Evolutionary conservation across 1,140 invertebrate species (phyloP), one percentile per base, ranked within the genome.

Genomic region (Atta colombica): DNA sequence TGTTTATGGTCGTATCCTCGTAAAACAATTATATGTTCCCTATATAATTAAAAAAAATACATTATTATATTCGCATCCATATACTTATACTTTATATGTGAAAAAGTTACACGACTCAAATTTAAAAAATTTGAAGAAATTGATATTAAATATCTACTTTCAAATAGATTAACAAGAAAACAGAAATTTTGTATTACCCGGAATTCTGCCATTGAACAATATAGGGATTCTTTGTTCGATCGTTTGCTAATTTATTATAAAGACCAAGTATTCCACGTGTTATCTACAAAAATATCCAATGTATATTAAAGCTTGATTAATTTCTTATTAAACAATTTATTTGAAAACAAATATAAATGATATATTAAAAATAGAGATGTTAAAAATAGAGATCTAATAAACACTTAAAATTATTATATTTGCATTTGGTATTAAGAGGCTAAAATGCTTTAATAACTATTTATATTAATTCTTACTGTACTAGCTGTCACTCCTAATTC

Each of bases 1-100:
- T 94, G 93, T 3, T 88, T 91, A 51, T 93, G 92, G 89, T 93
- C 69, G 6, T 86, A 90, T 58, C 92, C 93, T 39, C 77, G 85
- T 2, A 94, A 66, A n/a, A 94, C 61, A 2, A 91, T 39, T 71
- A 94, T 88, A 49, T 77, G 89, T 68, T 90, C 85, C 8, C 93
- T 94, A 55, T 39, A 14, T 60, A 63, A 60, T 60, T 58, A 7
- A 53, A 69, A 2, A 58, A 31, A 39, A 8, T 35, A 55, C 2
- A 7, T 60, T 65, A 65, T 45, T 0, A 10, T 8, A 53, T 51
- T 66, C 10, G 39, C 7, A 55, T 53, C 16, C 21, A 35, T 21
- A 28, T 35, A 5, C 31, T 35, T 35, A 39, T 39, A 39, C 35
- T 16, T 21, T 35, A 69, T 0, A 74, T 74, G 16, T 55, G 8